phyloP scores from a whole-genome alignment of 2,888 invertebrate genomes.

The Tachina lurida region DNA sequence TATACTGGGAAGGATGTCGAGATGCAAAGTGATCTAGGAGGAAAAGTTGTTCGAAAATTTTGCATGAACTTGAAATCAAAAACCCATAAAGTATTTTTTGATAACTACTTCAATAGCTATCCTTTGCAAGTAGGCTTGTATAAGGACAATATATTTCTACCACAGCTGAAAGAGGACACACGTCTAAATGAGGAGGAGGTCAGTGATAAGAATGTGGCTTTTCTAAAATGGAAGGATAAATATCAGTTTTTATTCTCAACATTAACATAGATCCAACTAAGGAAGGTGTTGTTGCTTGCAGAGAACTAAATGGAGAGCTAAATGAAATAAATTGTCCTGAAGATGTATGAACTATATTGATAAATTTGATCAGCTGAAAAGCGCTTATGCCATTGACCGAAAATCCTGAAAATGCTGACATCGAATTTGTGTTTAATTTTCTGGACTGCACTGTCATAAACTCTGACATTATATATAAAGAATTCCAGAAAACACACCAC shows the following conservation, averaged over 20 bases:
- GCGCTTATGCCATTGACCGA: not conserved
- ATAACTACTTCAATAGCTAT: no score
- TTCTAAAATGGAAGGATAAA: constrained; percentile 50
- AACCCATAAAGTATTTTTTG: constrained; percentile 42
- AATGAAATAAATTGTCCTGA: constrained; percentile 51
- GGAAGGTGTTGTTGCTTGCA: constrained; percentile 15
- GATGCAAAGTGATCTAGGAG: constrained; percentile 28
- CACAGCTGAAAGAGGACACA: constrained; percentile 22
- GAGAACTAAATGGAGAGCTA: constrained; percentile 19
- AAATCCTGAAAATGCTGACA: not conserved
- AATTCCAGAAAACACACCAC: no score
- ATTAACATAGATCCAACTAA: constrained; percentile 24
- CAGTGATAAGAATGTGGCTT: constrained; percentile 48
- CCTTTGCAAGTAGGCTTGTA: constrained; percentile 35
- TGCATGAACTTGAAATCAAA: constrained; percentile 33
- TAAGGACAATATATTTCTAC: constrained; percentile 36
- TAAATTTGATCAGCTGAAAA: not conserved
- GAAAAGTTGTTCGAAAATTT: constrained; percentile 29
- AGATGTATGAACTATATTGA: constrained; percentile 21
- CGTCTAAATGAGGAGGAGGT: constrained; percentile 36
- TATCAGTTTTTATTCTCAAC: constrained; percentile 34
- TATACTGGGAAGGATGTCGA: constrained; percentile 26
- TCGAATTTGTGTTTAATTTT: not conserved
- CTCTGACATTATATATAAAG: not conserved
- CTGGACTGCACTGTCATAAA: not conserved